phyloP scores from a whole-genome alignment of 92 coral and sea anemone species.

The Zoanthus gigantus region DNA sequence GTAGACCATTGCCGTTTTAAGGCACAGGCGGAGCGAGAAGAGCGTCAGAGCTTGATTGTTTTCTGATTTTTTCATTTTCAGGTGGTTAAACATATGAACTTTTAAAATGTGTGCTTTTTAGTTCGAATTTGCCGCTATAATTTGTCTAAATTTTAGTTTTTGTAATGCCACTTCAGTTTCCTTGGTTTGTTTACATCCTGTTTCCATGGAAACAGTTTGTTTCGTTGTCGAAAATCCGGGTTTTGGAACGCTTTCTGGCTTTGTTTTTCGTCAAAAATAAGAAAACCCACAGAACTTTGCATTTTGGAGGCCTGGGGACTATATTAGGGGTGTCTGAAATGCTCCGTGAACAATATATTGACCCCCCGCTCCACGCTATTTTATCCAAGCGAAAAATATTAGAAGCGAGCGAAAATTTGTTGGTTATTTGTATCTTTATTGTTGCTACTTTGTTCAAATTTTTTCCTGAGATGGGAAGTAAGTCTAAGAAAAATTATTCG shows the following conservation, averaged over 20 bases:
- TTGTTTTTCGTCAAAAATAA: conserved; percentile 19
- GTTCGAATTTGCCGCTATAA: conserved; percentile 18
- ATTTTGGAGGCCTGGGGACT: conserved; percentile 30
- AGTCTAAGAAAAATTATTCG: conserved; percentile 1
- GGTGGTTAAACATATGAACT: background rate
- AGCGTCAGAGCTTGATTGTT: too few species aligned
- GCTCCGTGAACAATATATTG: conserved; percentile 12
- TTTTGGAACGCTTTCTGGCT: conserved; percentile 9
- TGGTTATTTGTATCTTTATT: too few species aligned
- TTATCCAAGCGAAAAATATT: background rate
- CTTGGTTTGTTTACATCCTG: conserved; percentile 11
- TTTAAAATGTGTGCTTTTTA: conserved; percentile 3
- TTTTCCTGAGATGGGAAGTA: background rate
- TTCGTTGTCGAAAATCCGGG: conserved; percentile 18
- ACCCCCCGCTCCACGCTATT: conserved; percentile 10
- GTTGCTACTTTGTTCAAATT: too few species aligned
- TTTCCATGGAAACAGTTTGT: conserved; percentile 19
- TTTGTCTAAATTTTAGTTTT: conserved; percentile 20
- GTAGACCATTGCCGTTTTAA: too few species aligned
- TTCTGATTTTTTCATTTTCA: background rate
- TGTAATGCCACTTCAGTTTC: conserved; percentile 28
- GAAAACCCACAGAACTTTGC: conserved; percentile 3
- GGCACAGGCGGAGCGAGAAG: too few species aligned
- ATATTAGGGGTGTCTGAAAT: conserved; percentile 17
- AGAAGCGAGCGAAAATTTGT: background rate